Conservation (phyloP, 2,888 invertebrate genomes). For the Acanthosepion lycidas region DNA sequence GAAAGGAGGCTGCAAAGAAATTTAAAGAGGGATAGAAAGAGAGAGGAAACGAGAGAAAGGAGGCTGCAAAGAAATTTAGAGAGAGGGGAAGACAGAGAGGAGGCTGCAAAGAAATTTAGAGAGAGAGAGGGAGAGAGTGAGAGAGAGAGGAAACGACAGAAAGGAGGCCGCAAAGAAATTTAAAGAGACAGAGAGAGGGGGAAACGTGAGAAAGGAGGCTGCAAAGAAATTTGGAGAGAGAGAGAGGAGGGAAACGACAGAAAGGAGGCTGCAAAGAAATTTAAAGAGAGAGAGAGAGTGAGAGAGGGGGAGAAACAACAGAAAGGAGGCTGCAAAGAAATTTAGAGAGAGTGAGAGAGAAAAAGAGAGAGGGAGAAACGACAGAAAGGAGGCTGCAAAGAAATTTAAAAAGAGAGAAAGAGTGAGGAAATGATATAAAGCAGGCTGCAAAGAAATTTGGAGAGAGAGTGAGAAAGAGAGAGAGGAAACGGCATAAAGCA, state of each 20-base stretch:
- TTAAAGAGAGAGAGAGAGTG: neutral
- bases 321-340: too few species aligned
- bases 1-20: too few species aligned
- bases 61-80: too few species aligned
- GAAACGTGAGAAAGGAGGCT: neutral
- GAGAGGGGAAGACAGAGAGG: neutral
- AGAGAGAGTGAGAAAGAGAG: neutral
- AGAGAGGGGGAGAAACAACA: too few species aligned
- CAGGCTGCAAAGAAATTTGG: neutral
- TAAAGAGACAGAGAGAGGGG: neutral
- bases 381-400: too few species aligned
- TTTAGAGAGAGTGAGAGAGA: too few species aligned
- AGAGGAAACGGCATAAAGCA: neutral
- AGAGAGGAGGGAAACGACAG: neutral
- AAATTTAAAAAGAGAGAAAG: neutral
- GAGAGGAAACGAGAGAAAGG: neutral
- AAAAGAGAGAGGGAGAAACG: neutral
- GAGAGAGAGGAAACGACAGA: neutral
- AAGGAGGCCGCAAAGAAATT: neutral
- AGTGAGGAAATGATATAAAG: neutral
- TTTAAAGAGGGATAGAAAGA: neutral
- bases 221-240: neutral
- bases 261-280: too few species aligned
- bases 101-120: neutral
- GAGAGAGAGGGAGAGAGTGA: neutral